phyloP scores from a whole-genome alignment of 2,888 invertebrate genomes.

The Kryphioiulus occultus region DNA sequence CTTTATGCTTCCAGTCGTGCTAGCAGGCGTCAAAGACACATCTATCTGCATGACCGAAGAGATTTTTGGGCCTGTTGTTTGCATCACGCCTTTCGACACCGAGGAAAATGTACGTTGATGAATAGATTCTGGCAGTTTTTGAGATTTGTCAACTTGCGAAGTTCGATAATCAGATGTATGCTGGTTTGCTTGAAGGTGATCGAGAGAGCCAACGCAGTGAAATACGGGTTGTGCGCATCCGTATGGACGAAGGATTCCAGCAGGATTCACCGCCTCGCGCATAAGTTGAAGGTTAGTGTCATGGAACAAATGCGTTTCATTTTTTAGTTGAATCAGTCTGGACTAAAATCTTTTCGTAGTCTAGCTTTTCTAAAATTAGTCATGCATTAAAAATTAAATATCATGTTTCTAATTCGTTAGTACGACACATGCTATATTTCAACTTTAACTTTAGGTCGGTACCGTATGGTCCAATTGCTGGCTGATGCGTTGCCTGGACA shows the following conservation, averaged over 20 bases:
- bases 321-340: too few relatives aligned
- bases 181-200: slow-evolving; percentile 61
- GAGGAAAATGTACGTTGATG: slow-evolving; percentile 57
- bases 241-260: slow-evolving; percentile 65
- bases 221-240: slow-evolving; percentile 66
- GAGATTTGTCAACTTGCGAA: slow-evolving; percentile 27
- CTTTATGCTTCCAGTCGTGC: slow-evolving; percentile 65
- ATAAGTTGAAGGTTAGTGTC: slow-evolving; percentile 63
- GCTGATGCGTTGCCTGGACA: slow-evolving; percentile 67
- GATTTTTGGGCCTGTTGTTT: slow-evolving; percentile 68
- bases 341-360: too few relatives aligned
- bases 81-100: slow-evolving; percentile 63
- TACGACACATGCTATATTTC: not conserved
- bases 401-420: too few relatives aligned
- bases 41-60: slow-evolving; percentile 66
- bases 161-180: too few relatives aligned
- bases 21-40: slow-evolving; percentile 62
- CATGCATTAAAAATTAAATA: too few relatives aligned
- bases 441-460: slow-evolving; percentile 62
- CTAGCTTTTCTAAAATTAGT: too few relatives aligned
- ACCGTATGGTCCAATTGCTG: slow-evolving; percentile 70
- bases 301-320: not conserved
- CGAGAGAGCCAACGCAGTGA: slow-evolving; percentile 63
- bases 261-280: slow-evolving; percentile 64
- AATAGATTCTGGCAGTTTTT: too few relatives aligned